These are phyloP conservation scores for Drosophila repletoides DNA, from an alignment of 1,140 invertebrate species.

Conservation along the genomic window DNA sequence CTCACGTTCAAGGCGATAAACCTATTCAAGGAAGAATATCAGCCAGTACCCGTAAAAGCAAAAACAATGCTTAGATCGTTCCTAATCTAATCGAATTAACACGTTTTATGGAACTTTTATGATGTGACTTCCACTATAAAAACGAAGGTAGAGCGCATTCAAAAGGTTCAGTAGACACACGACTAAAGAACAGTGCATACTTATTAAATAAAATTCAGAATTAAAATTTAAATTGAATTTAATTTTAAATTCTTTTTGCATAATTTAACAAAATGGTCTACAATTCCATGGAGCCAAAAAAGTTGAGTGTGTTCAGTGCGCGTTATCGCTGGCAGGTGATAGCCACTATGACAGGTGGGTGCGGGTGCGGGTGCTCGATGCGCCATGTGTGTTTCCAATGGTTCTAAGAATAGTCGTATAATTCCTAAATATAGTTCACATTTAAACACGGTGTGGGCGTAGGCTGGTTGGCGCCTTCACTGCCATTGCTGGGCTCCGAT, in stretches of 20 bases:
- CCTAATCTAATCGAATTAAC: constrained; percentile 31
- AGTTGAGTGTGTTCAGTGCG: constrained; percentile 52
- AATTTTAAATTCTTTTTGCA: not conserved
- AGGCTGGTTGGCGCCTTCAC: constrained; percentile 61
- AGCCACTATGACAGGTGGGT: constrained; percentile 67
- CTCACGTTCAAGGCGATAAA: constrained; percentile 17
- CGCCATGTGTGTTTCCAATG: not conserved
- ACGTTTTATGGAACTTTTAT: constrained; percentile 20
- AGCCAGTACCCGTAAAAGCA: not conserved
- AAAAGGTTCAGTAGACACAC: constrained; percentile 47
- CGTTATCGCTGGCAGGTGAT: constrained; percentile 65
- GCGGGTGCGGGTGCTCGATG: not conserved
- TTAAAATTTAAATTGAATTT: not conserved
- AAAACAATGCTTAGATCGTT: not conserved
- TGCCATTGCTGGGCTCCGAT: constrained; percentile 46
- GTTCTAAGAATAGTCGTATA: not conserved
- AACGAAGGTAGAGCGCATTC: constrained; percentile 7
- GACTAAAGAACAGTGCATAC: constrained; percentile 9
- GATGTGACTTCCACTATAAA: constrained; percentile 62
- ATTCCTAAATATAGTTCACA: constrained; percentile 43
- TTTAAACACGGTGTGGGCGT: constrained; percentile 58
- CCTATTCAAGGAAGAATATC: constrained; percentile 14
- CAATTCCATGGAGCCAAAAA: constrained; percentile 20
- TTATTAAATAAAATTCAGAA: not conserved
- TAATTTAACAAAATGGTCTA: constrained; percentile 42